Base-by-base conservation (phyloP, 2,113 vertebrate genomes). In the Sinocyclocheilus anophthalmus region DNA sequence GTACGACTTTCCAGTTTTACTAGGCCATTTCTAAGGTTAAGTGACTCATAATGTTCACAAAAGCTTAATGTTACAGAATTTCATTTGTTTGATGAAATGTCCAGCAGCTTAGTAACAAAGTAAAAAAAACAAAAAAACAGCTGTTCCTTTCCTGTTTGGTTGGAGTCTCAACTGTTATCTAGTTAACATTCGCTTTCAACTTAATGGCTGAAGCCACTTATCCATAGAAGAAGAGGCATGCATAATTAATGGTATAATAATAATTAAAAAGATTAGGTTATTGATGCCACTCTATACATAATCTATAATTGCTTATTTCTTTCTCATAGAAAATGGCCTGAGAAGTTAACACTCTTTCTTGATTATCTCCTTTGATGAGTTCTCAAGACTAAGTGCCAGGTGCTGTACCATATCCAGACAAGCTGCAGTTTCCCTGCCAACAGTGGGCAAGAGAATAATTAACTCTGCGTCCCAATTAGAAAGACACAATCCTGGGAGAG, bases 381-480 rank as follows among this genome's bases (percentile, higher is more conserved):
- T 88, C 84, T 77, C 50, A 85, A 86, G 80, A 92, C 73, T 90
- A 89, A 82, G 77, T 89, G 90, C 83, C 86, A 88, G 91, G 90
- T 76, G 83, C 55, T 89, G 89, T 87, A 80, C 80, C 90, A 84
- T 92, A 92, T 90, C 88, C 57, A 26, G 91, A 92, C 91, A 92
- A 85, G 88, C 87, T 82, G 86, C 84, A 59, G 86, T 91, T 92
- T 90, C 91, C 90, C 89, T 92, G 91, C 91, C 93, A 92, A 93
- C 89, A 88, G 89, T 88, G 88, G 91, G 81, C 92, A 85, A 33
- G 92, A 90, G 91, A 89, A 93, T 93, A 93, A 93, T 95, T 93
- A 94, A 92, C 92, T 94, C 90, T 50, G 90, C 91, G 90, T 93
- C 93, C 92, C 92, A 94, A 94, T 93, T 93, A 94, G 89, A 87